Evolutionary conservation across 2,113 vertebrate species (phyloP).

Genomic region (Aldabrachelys gigantea): DNA sequence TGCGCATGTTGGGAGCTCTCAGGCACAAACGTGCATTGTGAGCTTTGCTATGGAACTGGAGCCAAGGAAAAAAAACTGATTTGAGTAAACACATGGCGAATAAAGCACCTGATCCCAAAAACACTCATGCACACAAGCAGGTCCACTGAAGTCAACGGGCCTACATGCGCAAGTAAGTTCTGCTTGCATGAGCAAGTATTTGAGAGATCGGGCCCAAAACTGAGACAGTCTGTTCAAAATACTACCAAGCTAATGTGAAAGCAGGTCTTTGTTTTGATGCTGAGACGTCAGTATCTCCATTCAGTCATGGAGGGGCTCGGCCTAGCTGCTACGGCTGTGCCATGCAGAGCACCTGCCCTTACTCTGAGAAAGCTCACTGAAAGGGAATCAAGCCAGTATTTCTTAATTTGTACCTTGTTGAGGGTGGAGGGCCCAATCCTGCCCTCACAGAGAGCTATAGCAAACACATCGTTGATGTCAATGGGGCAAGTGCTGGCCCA

Average conservation of each 20-base stretch:
- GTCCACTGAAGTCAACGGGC: not conserved
- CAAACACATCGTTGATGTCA: not conserved
- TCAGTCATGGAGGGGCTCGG: accelerated
- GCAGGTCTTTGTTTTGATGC: not conserved
- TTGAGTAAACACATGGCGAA: conserved; percentile 32
- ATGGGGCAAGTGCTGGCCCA: not conserved
- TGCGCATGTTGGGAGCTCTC: not conserved
- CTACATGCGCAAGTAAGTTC: not conserved
- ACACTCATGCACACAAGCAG: not conserved
- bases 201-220: not conserved
- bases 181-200: not conserved
- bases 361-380: accelerated
- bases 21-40: conserved; percentile 59
- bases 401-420: not conserved
- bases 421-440: not conserved
- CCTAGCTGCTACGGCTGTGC: not conserved
- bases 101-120: not conserved
- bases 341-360: accelerated
- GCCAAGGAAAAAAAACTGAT: not conserved
- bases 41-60: conserved; percentile 35
- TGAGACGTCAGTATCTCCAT: accelerated
- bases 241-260: not conserved
- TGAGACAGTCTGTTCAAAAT: not conserved
- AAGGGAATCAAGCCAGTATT: not conserved
- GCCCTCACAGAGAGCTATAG: not conserved